Base-by-base conservation (phyloP, 2,113 vertebrate genomes). In the Tetraodon nigroviridis region DNA sequence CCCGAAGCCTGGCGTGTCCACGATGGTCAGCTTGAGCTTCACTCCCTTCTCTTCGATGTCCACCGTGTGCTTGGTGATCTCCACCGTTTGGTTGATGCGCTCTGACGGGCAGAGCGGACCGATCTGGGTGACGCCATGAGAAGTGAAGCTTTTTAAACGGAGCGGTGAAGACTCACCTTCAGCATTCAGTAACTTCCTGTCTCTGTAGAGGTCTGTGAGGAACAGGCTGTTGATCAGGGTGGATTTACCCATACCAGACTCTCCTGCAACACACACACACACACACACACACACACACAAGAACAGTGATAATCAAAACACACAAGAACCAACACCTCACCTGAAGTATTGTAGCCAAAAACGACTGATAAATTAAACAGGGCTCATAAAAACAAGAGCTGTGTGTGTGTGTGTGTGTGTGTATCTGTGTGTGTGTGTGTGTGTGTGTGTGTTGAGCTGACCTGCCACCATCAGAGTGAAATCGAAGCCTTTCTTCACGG, bases 31-130 rank as follows among this genome's bases (percentile, higher is more conserved):
- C 71, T 98, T 99, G 77, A 99, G 89, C 80, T 99, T 99, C 41
- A 99, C 95, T 2, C 97, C 97, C 75, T 99, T 99, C 86, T 99
- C 97, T 60, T 99, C 97, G 0, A 99, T 99, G 90, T 98, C 95
- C 51, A 99, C 96, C 0, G 97, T 99, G 80, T 99, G 97, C 69
- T 99, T 99, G 75, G 96, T 90, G 42, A 99, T 99, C 87, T 98
- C 95, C 18, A 99, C 97, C 0, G 97, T 99, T 68, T 98, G 97
- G 83, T 85, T 96, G 74, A 99, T 99, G 12, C 95, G 94, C 81
- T 99, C 97, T 99, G 67, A 32, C 6, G 20, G 45, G 37, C 14
- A 3, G 16, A 41, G 2, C 1, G 44, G 1, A 27, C 24, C 7
- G 24, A 6, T 27, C 7, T 27, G 24, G 24, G 16, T 17, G 42